These are phyloP conservation scores for Leptoteleia sp. DNA, from an alignment of 1,140 invertebrate genomes.

Conservation along the genomic window DNA sequence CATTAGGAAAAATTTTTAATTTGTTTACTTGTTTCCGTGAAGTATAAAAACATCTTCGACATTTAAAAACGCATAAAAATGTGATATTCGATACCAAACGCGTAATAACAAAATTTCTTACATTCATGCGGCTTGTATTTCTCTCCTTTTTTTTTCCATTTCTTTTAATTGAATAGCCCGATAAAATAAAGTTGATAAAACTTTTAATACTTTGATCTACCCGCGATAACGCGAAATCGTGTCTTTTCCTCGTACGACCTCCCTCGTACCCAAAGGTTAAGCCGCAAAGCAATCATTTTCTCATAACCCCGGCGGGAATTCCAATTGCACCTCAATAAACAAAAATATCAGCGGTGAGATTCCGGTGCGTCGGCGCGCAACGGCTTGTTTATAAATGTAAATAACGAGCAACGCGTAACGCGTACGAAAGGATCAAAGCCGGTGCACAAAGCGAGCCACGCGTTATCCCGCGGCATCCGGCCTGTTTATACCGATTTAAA, in stretches of 20 bases:
- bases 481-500: constrained; percentile 28
- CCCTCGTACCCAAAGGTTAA: constrained; percentile 3
- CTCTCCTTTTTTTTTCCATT: too few species aligned
- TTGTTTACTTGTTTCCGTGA: too few species aligned
- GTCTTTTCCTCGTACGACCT: too few species aligned
- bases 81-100: too few species aligned
- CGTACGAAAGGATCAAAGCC: constrained; percentile 18
- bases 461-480: constrained; percentile 21
- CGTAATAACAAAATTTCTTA: too few species aligned
- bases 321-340: constrained; percentile 6
- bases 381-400: constrained; percentile 36
- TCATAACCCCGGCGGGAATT: constrained; percentile 3
- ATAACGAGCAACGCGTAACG: constrained; percentile 24
- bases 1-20: too few species aligned
- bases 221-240: background rate
- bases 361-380: background rate
- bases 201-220: background rate
- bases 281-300: constrained; percentile 5
- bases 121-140: too few species aligned
- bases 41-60: too few species aligned
- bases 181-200: too few species aligned
- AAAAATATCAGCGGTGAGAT: constrained; percentile 10
- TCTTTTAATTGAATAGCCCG: too few species aligned
- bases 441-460: constrained; percentile 15
- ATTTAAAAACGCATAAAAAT: too few species aligned